These are phyloP conservation scores for Ectemnius lituratus DNA, from an alignment of 2,888 invertebrate species.

Conservation along the genomic window DNA sequence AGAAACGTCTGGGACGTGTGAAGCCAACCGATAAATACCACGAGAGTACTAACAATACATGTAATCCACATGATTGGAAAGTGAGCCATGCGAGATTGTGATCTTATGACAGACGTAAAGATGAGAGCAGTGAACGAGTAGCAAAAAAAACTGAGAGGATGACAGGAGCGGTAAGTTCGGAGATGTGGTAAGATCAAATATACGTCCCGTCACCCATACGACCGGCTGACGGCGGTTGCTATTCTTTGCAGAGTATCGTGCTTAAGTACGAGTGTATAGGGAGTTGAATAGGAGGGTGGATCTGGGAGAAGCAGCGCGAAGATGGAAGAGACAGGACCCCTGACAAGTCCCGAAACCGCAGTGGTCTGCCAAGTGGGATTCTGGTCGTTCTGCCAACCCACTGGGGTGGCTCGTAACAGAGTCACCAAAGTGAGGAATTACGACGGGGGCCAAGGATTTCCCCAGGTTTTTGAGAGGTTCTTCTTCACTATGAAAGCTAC, in stretches of 20 bases:
- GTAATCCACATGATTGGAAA: no score
- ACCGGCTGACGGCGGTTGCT: not conserved
- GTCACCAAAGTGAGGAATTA: constrained; percentile 67
- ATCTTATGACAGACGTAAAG: no score
- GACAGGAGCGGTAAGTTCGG: no score
- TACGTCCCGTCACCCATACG: not conserved
- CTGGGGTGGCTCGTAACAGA: constrained; percentile 61
- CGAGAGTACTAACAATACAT: no score
- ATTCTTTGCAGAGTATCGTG: constrained; percentile 27
- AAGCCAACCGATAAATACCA: no score
- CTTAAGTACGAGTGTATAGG: constrained; percentile 54
- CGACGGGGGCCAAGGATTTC: constrained; percentile 56
- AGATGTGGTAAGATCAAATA: no score
- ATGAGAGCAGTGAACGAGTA: no score
- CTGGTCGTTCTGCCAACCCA: constrained; percentile 53
- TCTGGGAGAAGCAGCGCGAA: constrained; percentile 19
- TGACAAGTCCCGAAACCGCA: constrained; percentile 66
- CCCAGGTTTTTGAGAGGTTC: constrained; percentile 26
- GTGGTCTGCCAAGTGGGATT: constrained; percentile 68
- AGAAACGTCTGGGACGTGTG: no score
- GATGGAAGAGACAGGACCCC: constrained; percentile 30
- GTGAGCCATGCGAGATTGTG: no score
- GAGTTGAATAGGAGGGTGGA: constrained; percentile 39
- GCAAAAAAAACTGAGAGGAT: no score
- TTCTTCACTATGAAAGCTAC: constrained; percentile 33